Evolutionary conservation across 2,113 vertebrate genomes (phyloP), one percentile per base, ranked within the genome.

Genomic region (rat (Rattus norvegicus)): DNA sequence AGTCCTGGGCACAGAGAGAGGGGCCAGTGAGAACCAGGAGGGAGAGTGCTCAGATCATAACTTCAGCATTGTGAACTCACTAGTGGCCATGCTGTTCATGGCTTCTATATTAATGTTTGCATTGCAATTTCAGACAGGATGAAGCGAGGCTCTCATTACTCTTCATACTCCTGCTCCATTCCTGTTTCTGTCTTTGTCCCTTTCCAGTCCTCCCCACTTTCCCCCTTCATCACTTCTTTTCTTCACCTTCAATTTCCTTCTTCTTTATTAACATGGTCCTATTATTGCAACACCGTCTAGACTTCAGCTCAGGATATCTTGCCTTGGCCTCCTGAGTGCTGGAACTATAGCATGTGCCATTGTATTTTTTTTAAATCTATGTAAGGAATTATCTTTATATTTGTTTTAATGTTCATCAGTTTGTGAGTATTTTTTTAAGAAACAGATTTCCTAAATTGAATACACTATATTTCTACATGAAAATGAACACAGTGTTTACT

Each of bases 1-100:
- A 99, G 98, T 99, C 99, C 99, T 99, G 97, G 56, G 77, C 16
- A 94, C 33, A 92, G 97, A 95, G 92, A 79, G 95, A 97, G 61
- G 96, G 83, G 91, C 90, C n/a, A 91, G n/a, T 96, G 63, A 94
- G 79, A 87, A 52, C 3, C 56, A 56, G 83, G 2, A 81, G 84
- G 33, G 91, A 91, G 9, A 54, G 20, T 13, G 22, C 33, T 91
- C 39, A 52, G 33, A 52, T 91, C n/a, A 67, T 6, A 39, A 24
- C 8, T 91, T 83, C 61, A 14, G 43, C 8, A 47, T 36, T n/a
- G 5, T 13, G 28, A 56, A 20, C 86, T 33, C 47, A 52, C 0
- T 56, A 36, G 59, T 11, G 43, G 39, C 8, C 7, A 1, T 10
- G 19, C 8, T 43, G 9, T 77, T 81, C 67, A 63, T n/a, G 39